Evolutionary conservation across 2,113 vertebrate genomes (phyloP).

Genomic region (Dermatemys mawii): DNA sequence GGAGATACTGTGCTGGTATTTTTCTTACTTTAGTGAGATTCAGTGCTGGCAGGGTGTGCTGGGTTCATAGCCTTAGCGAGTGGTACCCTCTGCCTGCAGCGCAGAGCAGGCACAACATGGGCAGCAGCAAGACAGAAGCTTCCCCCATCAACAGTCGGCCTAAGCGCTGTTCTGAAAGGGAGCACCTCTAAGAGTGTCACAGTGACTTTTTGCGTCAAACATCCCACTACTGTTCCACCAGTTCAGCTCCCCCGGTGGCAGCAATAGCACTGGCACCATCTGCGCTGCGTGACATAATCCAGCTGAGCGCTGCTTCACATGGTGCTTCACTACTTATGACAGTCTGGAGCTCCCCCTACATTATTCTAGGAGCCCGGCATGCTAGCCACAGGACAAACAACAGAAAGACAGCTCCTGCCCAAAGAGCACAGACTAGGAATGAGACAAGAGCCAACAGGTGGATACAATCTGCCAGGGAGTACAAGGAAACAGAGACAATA

Average conservation of each 20-base stretch:
- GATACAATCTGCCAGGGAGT: no score
- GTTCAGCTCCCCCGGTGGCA: not conserved
- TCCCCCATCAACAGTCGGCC: not conserved
- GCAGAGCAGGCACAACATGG: no score
- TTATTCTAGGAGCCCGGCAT: no score
- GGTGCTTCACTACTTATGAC: no score
- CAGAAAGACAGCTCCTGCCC: no score
- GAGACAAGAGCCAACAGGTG: no score
- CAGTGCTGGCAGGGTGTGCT: fast-evolving
- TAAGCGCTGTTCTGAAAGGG: not conserved
- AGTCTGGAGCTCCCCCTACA: no score
- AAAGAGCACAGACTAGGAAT: no score
- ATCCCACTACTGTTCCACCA: not conserved
- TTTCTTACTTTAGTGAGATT: fast-evolving
- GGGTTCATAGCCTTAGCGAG: fast-evolving
- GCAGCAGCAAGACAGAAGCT: not conserved
- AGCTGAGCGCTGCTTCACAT: not conserved
- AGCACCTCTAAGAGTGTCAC: not conserved
- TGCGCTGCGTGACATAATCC: not conserved
- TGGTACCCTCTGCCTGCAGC: not conserved
- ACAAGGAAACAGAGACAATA: no score
- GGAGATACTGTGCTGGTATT: fast-evolving
- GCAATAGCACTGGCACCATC: not conserved
- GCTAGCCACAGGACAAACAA: no score
- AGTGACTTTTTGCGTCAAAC: not conserved